Evolutionary conservation across 2,113 vertebrate species (phyloP), one percentile per base, ranked within the genome.

Genomic region (Sakesphorus luctuosus): DNA sequence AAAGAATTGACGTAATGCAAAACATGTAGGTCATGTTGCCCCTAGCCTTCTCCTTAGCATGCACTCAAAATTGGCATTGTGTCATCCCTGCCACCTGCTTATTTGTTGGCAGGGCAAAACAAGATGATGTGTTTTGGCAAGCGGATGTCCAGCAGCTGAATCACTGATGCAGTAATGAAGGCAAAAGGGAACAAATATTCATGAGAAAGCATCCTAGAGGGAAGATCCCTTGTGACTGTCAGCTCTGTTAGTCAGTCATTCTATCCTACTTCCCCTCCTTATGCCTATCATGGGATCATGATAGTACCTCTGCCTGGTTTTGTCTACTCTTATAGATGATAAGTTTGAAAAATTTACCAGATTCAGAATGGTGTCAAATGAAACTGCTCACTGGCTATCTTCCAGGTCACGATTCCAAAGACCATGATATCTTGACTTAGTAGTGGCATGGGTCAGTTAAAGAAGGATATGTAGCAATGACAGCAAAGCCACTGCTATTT

Each of bases 41-140:
- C 49, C 65, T 77, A 62, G 83, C 55, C 43, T 68, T 20, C 62
- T 92, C 65, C 56, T 90, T 78, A 81, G 33, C 43, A 40, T 36
- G 55, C 56, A 46, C 53, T 93, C 9, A 8, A 68, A 84, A 46
- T 11, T 89, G 80, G 62, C 87, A 61, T 19, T 0, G 1, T 93
- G 82, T 84, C 84, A 75, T 67, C 66, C 18, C 78, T 82, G 55
- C 80, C 91, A 93, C 95, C 84, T 95, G 81, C 87, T 88, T 26
- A 50, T 86, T 87, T 7, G 5, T 61, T 85, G 88, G 61, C 68
- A 73, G 72, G 56, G 56, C 53, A 47, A 65, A 86, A 36, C 3
- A 93, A 82, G 47, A 94, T 81, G 76, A 88, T 89, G 65, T 79
- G 58, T 95, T 87, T 58, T 90, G 81, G 72, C 85, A 94, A 93